phyloP scores from a whole-genome alignment of 2,797 vertebrate genomes.

The Pangasius larnaudii region DNA sequence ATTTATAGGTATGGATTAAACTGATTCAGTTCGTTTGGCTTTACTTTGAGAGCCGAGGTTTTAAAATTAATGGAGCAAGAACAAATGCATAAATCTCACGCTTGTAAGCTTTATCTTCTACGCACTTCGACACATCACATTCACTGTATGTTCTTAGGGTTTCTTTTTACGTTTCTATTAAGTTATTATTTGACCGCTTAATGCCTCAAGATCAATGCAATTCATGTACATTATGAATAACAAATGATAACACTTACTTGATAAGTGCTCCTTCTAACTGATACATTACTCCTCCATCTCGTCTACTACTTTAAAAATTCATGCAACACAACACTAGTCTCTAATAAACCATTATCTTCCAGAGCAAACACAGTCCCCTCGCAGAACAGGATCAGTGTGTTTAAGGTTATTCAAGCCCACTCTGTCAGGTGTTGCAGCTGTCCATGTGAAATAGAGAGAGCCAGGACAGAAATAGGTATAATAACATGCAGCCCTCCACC shows the following conservation, averaged over 20 bases:
- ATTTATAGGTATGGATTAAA: neutral
- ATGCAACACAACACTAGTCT: neutral
- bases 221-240: slow-evolving; percentile 12
- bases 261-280: neutral
- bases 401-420: slow-evolving; percentile 32
- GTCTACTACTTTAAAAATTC: slow-evolving; percentile 5
- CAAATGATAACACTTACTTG: slow-evolving; percentile 44
- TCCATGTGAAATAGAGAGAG: slow-evolving; percentile 46
- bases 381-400: slow-evolving; percentile 22
- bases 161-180: neutral
- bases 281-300: slow-evolving; percentile 2
- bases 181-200: neutral
- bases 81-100: neutral
- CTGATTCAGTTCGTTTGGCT: neutral
- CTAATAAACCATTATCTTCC: slow-evolving; percentile 14
- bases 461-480: slow-evolving; percentile 57
- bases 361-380: neutral
- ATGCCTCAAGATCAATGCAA: slow-evolving; percentile 20
- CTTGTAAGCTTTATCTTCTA: neutral
- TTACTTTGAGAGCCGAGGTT: neutral
- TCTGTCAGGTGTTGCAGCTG: slow-evolving; percentile 61
- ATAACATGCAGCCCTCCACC: slow-evolving; percentile 35
- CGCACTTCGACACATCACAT: neutral
- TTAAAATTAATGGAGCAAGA: neutral
- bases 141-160: too few relatives aligned